Evolutionary conservation across 2,888 invertebrate genomes (phyloP).

Genomic region (Julus scandinavius): DNA sequence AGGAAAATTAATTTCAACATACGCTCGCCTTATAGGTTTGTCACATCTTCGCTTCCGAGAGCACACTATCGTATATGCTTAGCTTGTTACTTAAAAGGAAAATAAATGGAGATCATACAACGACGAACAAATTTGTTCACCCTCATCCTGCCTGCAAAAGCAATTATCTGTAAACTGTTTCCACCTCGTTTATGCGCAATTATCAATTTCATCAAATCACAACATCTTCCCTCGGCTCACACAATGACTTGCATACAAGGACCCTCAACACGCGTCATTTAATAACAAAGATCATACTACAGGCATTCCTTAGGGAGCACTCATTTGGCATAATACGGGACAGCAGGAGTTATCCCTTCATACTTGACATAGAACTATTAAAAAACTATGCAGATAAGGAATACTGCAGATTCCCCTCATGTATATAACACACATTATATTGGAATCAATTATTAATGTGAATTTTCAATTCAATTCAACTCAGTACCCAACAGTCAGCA

Average conservation of each 20-base stretch:
- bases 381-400: too few species aligned
- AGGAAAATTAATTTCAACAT: slow-evolving; percentile 20
- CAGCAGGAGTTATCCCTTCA: slow-evolving; percentile 9
- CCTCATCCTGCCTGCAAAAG: slow-evolving; percentile 25
- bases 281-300: slow-evolving; percentile 23
- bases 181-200: slow-evolving; percentile 40
- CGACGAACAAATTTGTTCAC: slow-evolving; percentile 19
- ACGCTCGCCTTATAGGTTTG: neutral
- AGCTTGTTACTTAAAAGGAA: slow-evolving; percentile 44
- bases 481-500: too few species aligned
- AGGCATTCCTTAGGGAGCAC: slow-evolving; percentile 15
- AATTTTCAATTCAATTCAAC: too few species aligned
- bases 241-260: slow-evolving; percentile 6
- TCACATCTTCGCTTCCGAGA: slow-evolving; percentile 12
- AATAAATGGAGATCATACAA: slow-evolving; percentile 37
- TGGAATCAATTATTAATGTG: too few species aligned
- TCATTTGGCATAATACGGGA: slow-evolving; percentile 30
- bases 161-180: slow-evolving; percentile 38
- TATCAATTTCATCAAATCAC: slow-evolving; percentile 46
- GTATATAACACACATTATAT: too few species aligned
- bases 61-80: slow-evolving; percentile 44
- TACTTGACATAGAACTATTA: too few species aligned
- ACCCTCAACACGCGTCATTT: slow-evolving; percentile 6
- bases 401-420: too few species aligned
- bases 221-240: slow-evolving; percentile 17